A percentile compares a stretch with the other conserved stretches of the same genome.
These are phyloP conservation scores for Drosophila mettleri DNA, from an alignment of 2,888 invertebrate genomes.

Conservation along the genomic window DNA sequence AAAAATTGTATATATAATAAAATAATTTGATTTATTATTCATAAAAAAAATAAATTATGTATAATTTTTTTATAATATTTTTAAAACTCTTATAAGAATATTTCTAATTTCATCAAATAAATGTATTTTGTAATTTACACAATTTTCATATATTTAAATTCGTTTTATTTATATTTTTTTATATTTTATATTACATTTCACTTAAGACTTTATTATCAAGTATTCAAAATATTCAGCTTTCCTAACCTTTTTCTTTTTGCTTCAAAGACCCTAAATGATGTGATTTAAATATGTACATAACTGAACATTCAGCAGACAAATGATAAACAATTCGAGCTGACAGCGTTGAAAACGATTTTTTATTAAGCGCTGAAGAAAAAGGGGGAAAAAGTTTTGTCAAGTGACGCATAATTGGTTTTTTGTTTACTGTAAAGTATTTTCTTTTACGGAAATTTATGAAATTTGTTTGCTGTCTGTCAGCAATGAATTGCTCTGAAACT, in stretches of 20 bases:
- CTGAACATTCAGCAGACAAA: constrained; percentile 3
- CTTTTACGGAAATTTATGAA: neutral
- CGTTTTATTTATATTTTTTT: neutral
- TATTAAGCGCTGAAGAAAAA: neutral
- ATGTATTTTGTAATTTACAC: too few species aligned
- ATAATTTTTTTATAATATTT: too few species aligned
- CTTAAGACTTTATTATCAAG: too few species aligned
- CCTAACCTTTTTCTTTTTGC: neutral
- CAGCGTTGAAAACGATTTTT: neutral
- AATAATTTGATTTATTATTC: too few species aligned
- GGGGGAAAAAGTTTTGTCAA: constrained; percentile 4
- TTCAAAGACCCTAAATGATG: neutral
- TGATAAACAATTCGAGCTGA: neutral
- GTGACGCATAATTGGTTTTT: neutral
- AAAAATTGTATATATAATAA: too few species aligned
- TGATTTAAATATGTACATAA: neutral
- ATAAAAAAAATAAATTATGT: too few species aligned
- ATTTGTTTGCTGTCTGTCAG: constrained; percentile 1
- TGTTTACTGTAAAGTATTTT: neutral
- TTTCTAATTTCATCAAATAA: too few species aligned
- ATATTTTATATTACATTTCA: neutral
- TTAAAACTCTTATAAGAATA: too few species aligned
- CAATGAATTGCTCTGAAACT: constrained; percentile 1
- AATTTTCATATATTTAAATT: too few species aligned
- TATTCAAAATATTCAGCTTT: too few species aligned